phyloP scores from a whole-genome alignment of 2,797 vertebrate species.

The Phoebastria nigripes region DNA sequence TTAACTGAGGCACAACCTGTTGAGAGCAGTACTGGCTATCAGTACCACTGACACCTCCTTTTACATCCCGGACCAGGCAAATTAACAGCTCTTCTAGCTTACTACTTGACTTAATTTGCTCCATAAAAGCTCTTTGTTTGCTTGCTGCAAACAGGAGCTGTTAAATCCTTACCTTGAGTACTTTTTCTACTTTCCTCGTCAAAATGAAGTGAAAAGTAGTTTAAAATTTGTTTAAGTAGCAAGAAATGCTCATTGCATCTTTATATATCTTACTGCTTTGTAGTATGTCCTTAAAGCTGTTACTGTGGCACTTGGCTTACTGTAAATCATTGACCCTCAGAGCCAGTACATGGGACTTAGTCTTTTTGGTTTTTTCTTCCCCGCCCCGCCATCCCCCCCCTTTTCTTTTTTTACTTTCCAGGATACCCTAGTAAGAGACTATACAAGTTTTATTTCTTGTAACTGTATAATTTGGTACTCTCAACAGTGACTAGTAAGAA shows the following conservation, averaged over 20 bases:
- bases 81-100: not conserved
- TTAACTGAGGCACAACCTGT: not conserved
- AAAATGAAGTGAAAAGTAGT: not conserved
- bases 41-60: not conserved
- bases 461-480: not conserved
- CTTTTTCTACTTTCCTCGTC: not conserved
- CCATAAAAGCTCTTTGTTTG: not conserved
- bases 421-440: not conserved
- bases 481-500: not conserved
- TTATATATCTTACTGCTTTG: not conserved
- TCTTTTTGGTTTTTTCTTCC: not conserved
- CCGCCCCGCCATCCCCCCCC: no score
- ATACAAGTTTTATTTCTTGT: not conserved
- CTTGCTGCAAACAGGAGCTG: not conserved
- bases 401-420: not conserved
- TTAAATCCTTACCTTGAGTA: not conserved
- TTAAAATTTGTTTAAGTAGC: not conserved
- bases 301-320: not conserved
- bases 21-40: not conserved
- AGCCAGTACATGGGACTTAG: not conserved
- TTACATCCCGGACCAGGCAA: not conserved
- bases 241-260: not conserved
- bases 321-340: not conserved
- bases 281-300: not conserved
- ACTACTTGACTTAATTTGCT: not conserved